These are phyloP conservation scores for Andrena dorsata DNA, from an alignment of 2,888 invertebrate genomes.

Conservation along the genomic window DNA sequence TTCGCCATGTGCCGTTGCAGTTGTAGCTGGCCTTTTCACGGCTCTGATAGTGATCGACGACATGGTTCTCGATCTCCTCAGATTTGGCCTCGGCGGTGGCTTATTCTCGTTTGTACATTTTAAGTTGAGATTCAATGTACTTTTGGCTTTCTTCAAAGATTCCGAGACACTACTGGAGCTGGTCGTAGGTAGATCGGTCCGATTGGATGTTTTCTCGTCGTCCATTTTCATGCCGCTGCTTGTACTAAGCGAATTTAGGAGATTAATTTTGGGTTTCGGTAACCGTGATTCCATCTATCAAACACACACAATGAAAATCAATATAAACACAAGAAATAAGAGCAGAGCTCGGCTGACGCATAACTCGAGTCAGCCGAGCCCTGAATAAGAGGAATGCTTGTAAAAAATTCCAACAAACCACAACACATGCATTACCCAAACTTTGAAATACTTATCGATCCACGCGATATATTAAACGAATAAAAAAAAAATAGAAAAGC, in stretches of 20 bases:
- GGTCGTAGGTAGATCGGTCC: neutral
- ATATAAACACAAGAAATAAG: neutral
- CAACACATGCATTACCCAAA: conserved; percentile 14
- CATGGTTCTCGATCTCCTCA: conserved; percentile 75
- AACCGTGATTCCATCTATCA: conserved; percentile 86
- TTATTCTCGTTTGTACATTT: conserved; percentile 76
- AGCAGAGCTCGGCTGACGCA: too few relatives aligned
- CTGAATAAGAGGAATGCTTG: neutral
- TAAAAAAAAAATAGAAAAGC: neutral
- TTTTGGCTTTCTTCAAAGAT: conserved; percentile 67
- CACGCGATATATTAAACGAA: neutral
- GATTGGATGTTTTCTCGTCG: conserved; percentile 18
- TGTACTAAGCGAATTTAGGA: conserved; percentile 71
- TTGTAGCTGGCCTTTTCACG: conserved; percentile 74
- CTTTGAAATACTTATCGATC: neutral
- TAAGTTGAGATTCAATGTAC: conserved; percentile 58
- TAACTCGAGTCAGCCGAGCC: too few relatives aligned
- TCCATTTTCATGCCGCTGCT: conserved; percentile 37
- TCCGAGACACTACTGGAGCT: conserved; percentile 7
- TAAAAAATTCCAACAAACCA: neutral
- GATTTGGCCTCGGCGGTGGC: conserved; percentile 58
- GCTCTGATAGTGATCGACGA: conserved; percentile 67
- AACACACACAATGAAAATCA: conserved; percentile 18
- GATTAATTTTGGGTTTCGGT: conserved; percentile 81
- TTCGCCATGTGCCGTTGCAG: conserved; percentile 59